Conservation (phyloP, 2,797 vertebrate species). For the Hypotaenidia okinawae region DNA sequence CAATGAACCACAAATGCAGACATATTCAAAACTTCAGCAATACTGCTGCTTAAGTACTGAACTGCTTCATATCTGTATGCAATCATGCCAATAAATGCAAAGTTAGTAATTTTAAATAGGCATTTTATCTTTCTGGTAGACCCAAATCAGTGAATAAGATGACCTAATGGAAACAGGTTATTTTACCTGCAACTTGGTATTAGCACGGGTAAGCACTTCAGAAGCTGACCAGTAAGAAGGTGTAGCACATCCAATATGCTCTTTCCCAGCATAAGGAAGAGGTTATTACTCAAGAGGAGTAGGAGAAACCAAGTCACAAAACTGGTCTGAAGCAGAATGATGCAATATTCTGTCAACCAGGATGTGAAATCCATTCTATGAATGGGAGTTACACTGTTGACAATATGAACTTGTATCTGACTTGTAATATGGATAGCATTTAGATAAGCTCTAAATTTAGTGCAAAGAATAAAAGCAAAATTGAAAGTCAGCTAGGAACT, state of each 20-base stretch:
- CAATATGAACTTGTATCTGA: neutral
- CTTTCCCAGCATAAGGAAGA: neutral
- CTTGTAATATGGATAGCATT: neutral
- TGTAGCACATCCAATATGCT: neutral
- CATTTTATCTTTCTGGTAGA: neutral
- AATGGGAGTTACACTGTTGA: neutral
- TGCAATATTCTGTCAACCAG: conserved; percentile 16
- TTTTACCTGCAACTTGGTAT: neutral
- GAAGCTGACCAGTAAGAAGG: neutral
- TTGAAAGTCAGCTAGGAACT: neutral
- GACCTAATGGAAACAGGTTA: neutral
- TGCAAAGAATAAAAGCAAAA: neutral
- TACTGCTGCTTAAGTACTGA: neutral
- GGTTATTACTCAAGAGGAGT: neutral
- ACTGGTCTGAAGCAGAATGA: conserved; percentile 32
- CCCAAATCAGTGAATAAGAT: neutral
- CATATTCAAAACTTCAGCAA: neutral
- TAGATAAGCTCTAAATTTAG: neutral
- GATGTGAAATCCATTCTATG: neutral
- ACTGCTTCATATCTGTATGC: neutral
- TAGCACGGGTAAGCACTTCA: neutral
- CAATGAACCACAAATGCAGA: neutral
- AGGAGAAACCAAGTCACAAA: conserved; percentile 36
- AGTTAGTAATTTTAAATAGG: neutral
- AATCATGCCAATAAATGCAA: neutral